Conservation (phyloP, 2,797 vertebrate genomes). For the Gymnodraco acuticeps region DNA sequence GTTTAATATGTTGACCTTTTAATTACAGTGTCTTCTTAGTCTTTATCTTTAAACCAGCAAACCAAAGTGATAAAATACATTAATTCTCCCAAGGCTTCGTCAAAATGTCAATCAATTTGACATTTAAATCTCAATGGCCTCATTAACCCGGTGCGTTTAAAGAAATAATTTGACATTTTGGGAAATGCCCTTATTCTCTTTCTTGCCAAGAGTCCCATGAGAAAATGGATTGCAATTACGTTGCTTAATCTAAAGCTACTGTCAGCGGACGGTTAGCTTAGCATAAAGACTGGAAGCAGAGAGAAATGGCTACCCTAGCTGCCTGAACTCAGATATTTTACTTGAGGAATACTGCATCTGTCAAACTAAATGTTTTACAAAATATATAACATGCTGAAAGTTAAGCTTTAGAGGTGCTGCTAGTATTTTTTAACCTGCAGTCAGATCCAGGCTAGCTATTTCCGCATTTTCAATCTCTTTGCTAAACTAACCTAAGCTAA, state of each 20-base stretch:
- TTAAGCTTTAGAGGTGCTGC: background rate
- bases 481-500: constrained; percentile 9
- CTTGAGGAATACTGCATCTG: no score
- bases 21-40: no score
- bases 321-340: no score
- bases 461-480: background rate
- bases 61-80: no score
- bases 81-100: background rate
- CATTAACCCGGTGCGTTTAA: background rate
- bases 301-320: background rate
- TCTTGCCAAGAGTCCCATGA: background rate
- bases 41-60: no score
- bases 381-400: background rate
- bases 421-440: background rate
- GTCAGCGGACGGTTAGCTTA: background rate
- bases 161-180: background rate
- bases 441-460: background rate
- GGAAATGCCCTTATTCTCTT: background rate
- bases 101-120: constrained; percentile 9
- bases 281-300: background rate
- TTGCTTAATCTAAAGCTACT: background rate
- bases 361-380: background rate
- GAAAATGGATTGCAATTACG: background rate
- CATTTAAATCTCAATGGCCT: background rate
- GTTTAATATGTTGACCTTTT: no score